phyloP scores from a whole-genome alignment of 2,113 vertebrate genomes.

The Oreochromis niloticus region DNA sequence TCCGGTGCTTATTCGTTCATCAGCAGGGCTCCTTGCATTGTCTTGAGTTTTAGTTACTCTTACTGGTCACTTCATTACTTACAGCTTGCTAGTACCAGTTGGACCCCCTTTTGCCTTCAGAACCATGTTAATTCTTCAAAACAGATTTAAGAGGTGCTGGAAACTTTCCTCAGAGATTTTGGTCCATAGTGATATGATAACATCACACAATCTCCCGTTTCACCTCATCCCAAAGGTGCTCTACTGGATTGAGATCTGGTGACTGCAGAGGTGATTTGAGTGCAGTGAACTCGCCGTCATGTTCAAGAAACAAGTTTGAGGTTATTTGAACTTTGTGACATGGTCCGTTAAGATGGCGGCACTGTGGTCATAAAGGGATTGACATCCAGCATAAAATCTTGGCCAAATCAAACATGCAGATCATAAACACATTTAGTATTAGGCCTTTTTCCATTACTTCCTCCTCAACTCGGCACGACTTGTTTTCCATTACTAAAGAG shows the following conservation, averaged over 20 bases:
- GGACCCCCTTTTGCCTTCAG: background rate
- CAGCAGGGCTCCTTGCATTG: background rate
- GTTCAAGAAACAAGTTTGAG: background rate
- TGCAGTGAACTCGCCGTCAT: rapidly evolving
- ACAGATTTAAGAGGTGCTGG: rapidly evolving
- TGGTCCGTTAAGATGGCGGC: background rate
- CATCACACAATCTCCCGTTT: background rate
- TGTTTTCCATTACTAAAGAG: background rate
- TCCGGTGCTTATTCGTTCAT: background rate
- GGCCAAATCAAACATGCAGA: background rate
- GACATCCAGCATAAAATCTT: background rate
- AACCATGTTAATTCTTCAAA: background rate
- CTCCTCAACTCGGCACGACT: rapidly evolving
- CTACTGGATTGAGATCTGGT: background rate
- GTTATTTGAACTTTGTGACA: background rate
- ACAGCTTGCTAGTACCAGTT: background rate
- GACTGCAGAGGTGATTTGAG: background rate
- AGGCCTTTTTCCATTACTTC: background rate
- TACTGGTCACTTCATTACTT: background rate
- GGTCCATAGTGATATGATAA: background rate
- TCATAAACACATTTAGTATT: background rate
- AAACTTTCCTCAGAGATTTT: background rate
- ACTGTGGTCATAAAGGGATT: background rate
- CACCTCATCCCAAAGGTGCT: background rate
- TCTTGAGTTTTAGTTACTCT: background rate